phyloP scores from a whole-genome alignment of 1,140 invertebrate genomes.

The Sarcophaga peregrina region DNA sequence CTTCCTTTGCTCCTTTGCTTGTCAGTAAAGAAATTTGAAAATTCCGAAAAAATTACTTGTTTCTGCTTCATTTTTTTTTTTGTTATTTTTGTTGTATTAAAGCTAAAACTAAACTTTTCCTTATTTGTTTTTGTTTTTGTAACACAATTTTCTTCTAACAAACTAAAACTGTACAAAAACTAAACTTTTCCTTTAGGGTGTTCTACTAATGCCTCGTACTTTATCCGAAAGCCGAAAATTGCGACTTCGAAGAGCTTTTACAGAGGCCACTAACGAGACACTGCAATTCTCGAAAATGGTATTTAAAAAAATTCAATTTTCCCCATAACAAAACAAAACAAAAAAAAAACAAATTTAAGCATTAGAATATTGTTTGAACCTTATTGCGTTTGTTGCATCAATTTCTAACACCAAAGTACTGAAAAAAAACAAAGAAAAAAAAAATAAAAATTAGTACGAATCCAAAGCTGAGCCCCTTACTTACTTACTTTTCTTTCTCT shows the following conservation, averaged over 20 bases:
- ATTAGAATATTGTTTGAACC: conserved; percentile 7
- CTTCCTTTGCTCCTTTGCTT: too few species aligned
- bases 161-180: conserved; percentile 16
- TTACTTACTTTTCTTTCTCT: background rate
- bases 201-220: conserved; percentile 87
- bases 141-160: background rate
- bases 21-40: too few species aligned
- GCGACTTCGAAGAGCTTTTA: conserved; percentile 84
- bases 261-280: conserved; percentile 87
- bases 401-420: background rate
- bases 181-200: conserved; percentile 72
- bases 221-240: conserved; percentile 85
- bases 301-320: conserved; percentile 61
- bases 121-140: background rate
- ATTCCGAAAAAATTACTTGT: background rate
- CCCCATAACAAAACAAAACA: background rate
- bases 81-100: background rate
- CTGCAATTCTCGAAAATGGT: conserved; percentile 90
- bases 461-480: background rate
- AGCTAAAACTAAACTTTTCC: background rate
- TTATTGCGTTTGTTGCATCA: background rate
- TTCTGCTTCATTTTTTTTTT: background rate
- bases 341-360: background rate
- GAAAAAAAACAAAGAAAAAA: too few species aligned
- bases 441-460: background rate